phyloP scores from a whole-genome alignment of 2,888 invertebrate species.

The Drosophila tripunctata region DNA sequence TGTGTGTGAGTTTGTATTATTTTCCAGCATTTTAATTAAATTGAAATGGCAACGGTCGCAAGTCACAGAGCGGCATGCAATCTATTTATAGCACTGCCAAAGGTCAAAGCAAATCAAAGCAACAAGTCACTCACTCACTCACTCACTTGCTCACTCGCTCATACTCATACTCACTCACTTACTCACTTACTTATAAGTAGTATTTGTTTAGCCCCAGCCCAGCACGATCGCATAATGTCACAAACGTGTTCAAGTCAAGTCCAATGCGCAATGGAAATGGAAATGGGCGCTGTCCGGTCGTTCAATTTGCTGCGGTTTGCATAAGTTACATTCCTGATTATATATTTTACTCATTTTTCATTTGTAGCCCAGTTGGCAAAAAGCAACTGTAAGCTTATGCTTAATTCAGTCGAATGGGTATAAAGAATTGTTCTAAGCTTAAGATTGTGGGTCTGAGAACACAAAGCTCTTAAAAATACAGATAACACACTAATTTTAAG shows the following conservation, averaged over 20 bases:
- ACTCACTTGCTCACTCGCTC: not conserved
- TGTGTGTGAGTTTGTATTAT: conserved; percentile 25
- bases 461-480: no score
- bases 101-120: conserved; percentile 61
- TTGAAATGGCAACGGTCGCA: conserved; percentile 52
- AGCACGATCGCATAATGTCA: conserved; percentile 61
- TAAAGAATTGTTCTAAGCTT: no score
- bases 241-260: conserved; percentile 58
- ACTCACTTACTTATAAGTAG: no score
- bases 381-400: no score
- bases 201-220: no score
- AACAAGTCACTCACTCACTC: conserved; percentile 41
- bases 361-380: no score
- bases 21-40: conserved; percentile 68
- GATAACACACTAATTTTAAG: no score
- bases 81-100: conserved; percentile 67
- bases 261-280: conserved; percentile 43
- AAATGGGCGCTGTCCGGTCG: conserved; percentile 49
- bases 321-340: conserved; percentile 43
- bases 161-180: not conserved
- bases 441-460: no score
- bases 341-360: conserved; percentile 7
- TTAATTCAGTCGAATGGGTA: no score
- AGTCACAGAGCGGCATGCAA: conserved; percentile 32
- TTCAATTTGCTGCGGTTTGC: conserved; percentile 15